Evolutionary conservation across 2,797 vertebrate genomes (phyloP), one percentile per base, ranked within the genome.

Genomic region (Paedocypris micromegethes): DNA sequence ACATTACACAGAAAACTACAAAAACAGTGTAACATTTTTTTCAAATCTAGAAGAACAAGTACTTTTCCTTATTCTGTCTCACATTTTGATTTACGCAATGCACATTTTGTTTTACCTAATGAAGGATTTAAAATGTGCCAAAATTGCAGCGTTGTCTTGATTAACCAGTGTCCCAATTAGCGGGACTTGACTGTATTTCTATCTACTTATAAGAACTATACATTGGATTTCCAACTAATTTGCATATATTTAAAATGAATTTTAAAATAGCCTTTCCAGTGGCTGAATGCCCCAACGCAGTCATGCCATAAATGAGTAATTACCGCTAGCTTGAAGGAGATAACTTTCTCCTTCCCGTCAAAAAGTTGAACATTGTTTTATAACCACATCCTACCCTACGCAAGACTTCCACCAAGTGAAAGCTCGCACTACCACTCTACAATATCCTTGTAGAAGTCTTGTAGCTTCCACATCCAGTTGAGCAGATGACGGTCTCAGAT

Each of bases 251-350:
- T 78, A 57, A 60, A 3, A 50, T 58, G 55, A 68, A 43, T 41
- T 72, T 66, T 62, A 54, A 68, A 70, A 58, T 64, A 68, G 67
- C 48, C 56, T 66, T 50, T 39, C 54, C n/a, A 68, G 74, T 62
- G 49, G 62, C 64, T 70, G 60, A 73, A 77, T 66, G 54, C 75
- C 73, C 65, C 64, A 50, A 67, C 69, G 70, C 71, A 50, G n/a
- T 39, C 52, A 53, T 78, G 76, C 66, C 58, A 61, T 51, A 70
- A 53, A 78, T 80, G 74, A 76, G 72, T 80, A 80, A 78, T 80
- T 70, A 73, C 65, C 42, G 54, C 68, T 57, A 38, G 40, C 59
- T 47, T 76, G 57, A 68, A 56, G 57, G 74, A 61, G 58, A 70
- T 62, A 66, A 64, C 66, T 72, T 76, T 72, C 67, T 74, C 66